Evolutionary conservation across 2,888 invertebrate genomes (phyloP), one percentile per base, ranked within the genome.

Genomic region (Meloe dianella): DNA sequence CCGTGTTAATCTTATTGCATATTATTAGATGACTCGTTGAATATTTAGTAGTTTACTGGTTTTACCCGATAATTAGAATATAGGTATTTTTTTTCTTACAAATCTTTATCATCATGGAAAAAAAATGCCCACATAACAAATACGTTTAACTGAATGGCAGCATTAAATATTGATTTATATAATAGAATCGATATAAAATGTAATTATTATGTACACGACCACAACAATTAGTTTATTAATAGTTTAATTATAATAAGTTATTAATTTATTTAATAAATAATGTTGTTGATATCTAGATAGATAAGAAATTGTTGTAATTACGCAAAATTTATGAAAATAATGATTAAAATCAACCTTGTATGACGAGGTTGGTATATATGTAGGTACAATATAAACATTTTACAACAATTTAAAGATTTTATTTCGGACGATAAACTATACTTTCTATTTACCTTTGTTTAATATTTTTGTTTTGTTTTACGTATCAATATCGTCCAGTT

Each of bases 11-110:
- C 27, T 24, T 54, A 54, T 54, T 54, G 54, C 24, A 51, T 10
- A 41, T 17, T 41, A 41, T 41, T 41, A 41, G 41, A 41, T 41
- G 47, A 51, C 47, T 51, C 2, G 47, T 51, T 8, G 22, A 12
- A 51, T 51, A 54, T 27, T 14, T 10, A 54, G 54, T 54, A 54
- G 27, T 24, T 8, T 54, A 54, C 54, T 54, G 54, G 54, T 54
- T 54, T 27, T 54, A 14, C 14, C 7, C 6, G 24, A 6, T 8
- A 27, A 27, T 54, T 27, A 54, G 24, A 22, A 51, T 51, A 27
- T 2, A 27, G 27, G 27, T 27, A 4, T 27, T 27, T 27, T 3
- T 27, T 27, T 27, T 27, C 4, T 27, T 27, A 27, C 27, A n/a
- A n/a, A n/a, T n/a, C n/a, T n/a, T n/a, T n/a, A 27, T 27, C 27